Base-by-base conservation (phyloP, 1,140 invertebrate genomes). In the Anthonomus grandis region DNA sequence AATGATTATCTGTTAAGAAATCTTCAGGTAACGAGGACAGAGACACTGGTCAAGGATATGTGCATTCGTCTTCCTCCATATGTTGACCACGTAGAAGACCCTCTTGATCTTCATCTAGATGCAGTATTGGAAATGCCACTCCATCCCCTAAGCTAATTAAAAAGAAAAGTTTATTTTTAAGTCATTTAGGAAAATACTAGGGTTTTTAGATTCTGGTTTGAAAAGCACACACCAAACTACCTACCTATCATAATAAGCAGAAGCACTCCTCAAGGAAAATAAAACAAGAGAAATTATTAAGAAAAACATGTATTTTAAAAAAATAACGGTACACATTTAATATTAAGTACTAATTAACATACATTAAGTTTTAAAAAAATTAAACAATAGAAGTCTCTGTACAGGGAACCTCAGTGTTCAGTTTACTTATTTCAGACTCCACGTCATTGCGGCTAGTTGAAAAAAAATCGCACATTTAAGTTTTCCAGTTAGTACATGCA, bases 71-170 rank as follows among this genome's bases (percentile, higher is more conserved):
- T 44, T 66, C 65, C 36, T 66, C 65, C 24, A 53, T 48, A 13
- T 58, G 45, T 41, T 57, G 48, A 25, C 60, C 57, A 24, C 42
- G 59, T 57, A 90, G 78, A 54, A 94, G 77, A 23, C 83, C 84
- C 75, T 91, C 88, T 56, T 85, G 85, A 70, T 93, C 90, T 74
- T 92, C 87, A 64, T 90, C 88, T 62, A 84, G 78, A 57, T 82
- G 82, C 38, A 86, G 82, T 70, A 89, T 86, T 12, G 91, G 90
- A 75, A 89, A 94, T 65, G 83, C 86, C 65, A 91, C 82, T 59
- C 91, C 91, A 76, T 93, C 90, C 64, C 90, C 91, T 74, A 90
- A 83, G 79, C 91, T 90, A 78, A 60, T 80, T 75, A 64, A 70
- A 72, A 17, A 48, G 74, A 59, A 74, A 72, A 71, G 59, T 45